phyloP scores from a whole-genome alignment of 2,113 vertebrate species.

The Eolophus roseicapilla region DNA sequence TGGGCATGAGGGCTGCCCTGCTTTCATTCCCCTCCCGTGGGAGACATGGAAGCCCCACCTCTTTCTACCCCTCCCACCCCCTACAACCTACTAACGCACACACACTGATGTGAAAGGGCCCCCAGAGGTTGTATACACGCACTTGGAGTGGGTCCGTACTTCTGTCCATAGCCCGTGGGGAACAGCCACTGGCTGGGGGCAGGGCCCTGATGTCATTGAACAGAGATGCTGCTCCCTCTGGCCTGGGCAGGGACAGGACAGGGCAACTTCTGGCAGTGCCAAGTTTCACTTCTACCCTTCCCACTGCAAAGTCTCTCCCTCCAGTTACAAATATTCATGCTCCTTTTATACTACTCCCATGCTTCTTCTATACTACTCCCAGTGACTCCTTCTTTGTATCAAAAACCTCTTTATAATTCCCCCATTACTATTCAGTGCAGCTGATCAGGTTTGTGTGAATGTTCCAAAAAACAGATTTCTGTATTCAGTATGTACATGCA shows the following conservation, averaged over 20 bases:
- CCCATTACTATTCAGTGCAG: background rate
- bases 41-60: background rate
- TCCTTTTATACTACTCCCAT: background rate
- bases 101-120: background rate
- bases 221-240: background rate
- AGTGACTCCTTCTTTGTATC: background rate
- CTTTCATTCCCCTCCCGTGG: background rate
- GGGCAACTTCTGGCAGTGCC: background rate
- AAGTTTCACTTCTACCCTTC: background rate
- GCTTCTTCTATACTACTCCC: background rate
- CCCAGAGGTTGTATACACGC: accelerated
- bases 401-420: background rate
- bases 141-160: accelerated
- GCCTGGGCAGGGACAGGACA: background rate
- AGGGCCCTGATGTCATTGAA: accelerated
- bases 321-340: background rate
- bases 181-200: accelerated
- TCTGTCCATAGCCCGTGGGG: accelerated
- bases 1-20: background rate
- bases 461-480: background rate
- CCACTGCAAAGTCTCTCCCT: background rate
- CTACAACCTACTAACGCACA: background rate
- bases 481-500: background rate
- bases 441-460: accelerated
- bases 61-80: background rate